Evolutionary conservation across 2,888 invertebrate genomes (phyloP).

Genomic region (Bruchidius siliquastri): DNA sequence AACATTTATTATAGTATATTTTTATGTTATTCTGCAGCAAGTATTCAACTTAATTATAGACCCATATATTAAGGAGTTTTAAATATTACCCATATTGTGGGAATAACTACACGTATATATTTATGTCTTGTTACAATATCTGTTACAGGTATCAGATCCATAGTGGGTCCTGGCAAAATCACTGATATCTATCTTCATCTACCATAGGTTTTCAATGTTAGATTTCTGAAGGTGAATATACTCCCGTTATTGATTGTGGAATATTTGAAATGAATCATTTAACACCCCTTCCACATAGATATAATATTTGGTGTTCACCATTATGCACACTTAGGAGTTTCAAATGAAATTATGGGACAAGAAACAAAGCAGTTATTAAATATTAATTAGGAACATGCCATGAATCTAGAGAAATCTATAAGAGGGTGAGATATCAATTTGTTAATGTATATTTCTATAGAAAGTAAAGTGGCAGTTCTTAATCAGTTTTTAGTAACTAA

Average conservation of each 20-base stretch:
- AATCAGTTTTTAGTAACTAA: too few relatives aligned
- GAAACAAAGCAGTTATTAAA: not conserved
- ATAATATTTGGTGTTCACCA: not conserved
- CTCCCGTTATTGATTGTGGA: not conserved
- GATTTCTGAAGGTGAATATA: not conserved
- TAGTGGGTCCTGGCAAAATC: not conserved
- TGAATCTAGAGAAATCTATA: not conserved
- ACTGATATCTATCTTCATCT: not conserved
- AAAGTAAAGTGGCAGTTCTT: too few relatives aligned
- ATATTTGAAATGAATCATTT: not conserved
- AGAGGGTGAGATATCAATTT: too few relatives aligned
- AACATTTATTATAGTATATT: too few relatives aligned
- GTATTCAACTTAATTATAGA: too few relatives aligned
- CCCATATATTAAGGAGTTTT: too few relatives aligned
- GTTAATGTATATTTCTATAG: too few relatives aligned
- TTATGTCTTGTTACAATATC: too few relatives aligned
- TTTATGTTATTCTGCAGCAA: too few relatives aligned
- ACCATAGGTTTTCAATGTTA: not conserved
- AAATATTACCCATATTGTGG: too few relatives aligned
- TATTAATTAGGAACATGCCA: not conserved
- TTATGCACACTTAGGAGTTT: not conserved
- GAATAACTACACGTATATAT: too few relatives aligned
- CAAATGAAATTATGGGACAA: not conserved
- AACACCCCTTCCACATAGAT: not conserved
- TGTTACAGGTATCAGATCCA: not conserved